Evolutionary conservation across 2,888 invertebrate genomes (phyloP).

Genomic region (Tetranychus piercei): DNA sequence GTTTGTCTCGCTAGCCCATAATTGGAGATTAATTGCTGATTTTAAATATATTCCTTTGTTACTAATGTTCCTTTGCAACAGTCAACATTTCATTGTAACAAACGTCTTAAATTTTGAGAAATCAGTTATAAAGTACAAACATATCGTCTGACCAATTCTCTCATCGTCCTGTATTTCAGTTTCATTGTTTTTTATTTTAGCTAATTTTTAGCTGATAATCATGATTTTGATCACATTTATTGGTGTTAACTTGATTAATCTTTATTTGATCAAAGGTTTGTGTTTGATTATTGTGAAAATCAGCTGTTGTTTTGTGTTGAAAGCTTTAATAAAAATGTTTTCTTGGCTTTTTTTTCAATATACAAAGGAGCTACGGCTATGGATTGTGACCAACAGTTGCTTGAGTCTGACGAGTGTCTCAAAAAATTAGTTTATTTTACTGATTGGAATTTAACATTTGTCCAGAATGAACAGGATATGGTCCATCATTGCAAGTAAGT

Average conservation of each 20-base stretch:
- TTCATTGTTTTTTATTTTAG: no score
- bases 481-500: slow-evolving; percentile 8
- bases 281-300: not conserved
- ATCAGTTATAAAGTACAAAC: no score
- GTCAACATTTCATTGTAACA: no score
- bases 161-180: no score
- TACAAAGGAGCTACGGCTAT: not conserved
- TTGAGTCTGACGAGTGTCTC: not conserved
- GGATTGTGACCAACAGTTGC: not conserved
- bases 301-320: not conserved
- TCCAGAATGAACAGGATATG: not conserved
- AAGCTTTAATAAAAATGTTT: not conserved
- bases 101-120: no score
- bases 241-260: not conserved
- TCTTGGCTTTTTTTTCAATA: not conserved
- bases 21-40: no score
- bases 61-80: no score
- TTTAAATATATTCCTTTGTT: no score
- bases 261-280: not conserved
- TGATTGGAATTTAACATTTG: slow-evolving; percentile 8
- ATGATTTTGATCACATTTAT: not conserved
- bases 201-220: no score
- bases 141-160: no score
- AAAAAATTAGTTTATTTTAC: not conserved
- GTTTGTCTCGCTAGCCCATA: no score